Conservation (phyloP, 2,888 invertebrate genomes). For the Pomacea canaliculata region DNA sequence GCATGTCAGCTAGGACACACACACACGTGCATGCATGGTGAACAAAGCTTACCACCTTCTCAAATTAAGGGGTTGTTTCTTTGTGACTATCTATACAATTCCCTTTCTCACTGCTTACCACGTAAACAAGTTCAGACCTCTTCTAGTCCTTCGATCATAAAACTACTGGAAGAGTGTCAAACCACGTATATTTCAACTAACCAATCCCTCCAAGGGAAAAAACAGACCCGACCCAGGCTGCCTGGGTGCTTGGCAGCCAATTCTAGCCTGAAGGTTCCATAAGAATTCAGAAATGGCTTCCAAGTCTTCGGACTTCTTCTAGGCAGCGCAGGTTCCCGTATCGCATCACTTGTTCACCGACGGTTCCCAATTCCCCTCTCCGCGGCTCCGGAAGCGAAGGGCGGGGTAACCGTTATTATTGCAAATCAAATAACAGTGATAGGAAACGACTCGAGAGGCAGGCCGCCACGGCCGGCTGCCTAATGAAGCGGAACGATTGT, state of each 20-base stretch:
- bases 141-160: no score
- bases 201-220: no score
- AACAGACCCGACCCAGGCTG: neutral
- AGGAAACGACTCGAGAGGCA: neutral
- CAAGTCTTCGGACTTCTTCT: neutral
- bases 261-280: constrained; percentile 1
- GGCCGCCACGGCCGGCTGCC: constrained; percentile 1
- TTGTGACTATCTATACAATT: no score
- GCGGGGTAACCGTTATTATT: neutral
- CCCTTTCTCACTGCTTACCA: no score
- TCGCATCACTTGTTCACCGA: neutral
- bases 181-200: no score
- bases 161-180: no score
- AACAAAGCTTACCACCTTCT: no score
- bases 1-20: no score
- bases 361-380: neutral
- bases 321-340: neutral
- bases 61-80: no score
- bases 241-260: constrained; percentile 12
- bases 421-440: constrained; percentile 4
- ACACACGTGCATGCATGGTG: no score
- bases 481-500: constrained; percentile 23
- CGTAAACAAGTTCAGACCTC: no score
- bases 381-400: neutral
- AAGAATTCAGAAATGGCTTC: constrained; percentile 2